Evolutionary conservation across 2,113 vertebrate species (phyloP).

Genomic region (Alligator sinensis): DNA sequence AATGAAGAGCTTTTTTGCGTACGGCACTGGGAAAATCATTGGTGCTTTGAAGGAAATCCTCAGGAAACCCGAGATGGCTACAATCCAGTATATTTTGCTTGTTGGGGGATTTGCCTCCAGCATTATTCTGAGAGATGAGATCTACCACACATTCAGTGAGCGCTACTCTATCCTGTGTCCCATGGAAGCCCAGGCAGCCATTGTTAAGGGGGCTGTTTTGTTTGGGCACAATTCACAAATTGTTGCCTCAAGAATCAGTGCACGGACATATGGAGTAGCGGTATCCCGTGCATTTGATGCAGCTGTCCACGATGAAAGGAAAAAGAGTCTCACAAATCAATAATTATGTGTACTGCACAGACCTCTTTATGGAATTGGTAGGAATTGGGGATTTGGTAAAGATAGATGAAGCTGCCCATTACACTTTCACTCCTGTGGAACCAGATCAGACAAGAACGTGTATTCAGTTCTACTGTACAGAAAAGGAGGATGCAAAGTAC

Average conservation of each 20-base stretch:
- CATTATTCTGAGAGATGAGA: not conserved
- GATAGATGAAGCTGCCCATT: not conserved
- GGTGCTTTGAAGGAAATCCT: conserved; percentile 20
- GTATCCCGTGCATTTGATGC: fast-evolving
- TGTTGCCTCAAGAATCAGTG: conserved; percentile 11
- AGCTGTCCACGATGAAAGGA: not conserved
- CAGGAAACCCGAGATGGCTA: not conserved
- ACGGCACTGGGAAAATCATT: not conserved
- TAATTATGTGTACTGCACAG: not conserved
- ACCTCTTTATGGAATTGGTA: not conserved
- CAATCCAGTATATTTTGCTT: conserved; percentile 43
- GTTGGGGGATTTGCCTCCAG: conserved; percentile 46
- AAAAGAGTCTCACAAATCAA: not conserved
- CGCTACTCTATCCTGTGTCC: conserved; percentile 22
- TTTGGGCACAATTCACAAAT: conserved; percentile 3
- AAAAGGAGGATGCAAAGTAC: not conserved
- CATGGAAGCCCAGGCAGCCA: not conserved
- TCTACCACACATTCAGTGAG: not conserved
- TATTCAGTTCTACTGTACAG: conserved; percentile 36
- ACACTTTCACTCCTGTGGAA: fast-evolving
- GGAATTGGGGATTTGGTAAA: conserved; percentile 7
- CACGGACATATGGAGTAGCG: not conserved
- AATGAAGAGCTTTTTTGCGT: conserved; percentile 45
- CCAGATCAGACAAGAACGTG: fast-evolving
- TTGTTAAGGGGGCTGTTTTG: conserved; percentile 53